Base-by-base conservation (phyloP, 2,888 invertebrate genomes). In the Enchytraeus crypticus region DNA sequence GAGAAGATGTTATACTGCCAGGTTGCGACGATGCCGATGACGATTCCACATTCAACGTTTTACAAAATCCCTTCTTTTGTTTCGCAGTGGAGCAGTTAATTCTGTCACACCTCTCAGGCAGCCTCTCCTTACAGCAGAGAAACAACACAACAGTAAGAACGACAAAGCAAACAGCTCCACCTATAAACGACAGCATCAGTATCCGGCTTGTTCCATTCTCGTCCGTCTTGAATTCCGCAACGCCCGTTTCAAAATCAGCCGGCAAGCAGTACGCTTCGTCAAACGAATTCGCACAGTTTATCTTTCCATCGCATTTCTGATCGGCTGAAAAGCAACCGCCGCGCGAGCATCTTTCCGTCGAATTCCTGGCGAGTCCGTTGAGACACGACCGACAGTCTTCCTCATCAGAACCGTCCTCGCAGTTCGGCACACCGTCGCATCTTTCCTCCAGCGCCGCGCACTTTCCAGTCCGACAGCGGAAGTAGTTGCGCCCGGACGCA, bases 371-470 rank as follows among this genome's bases (percentile, higher is more conserved):
- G 57, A 75, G 66, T 55, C 75, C 73, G 62, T 71, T 71, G 58
- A 76, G 64, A 45, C 70, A 68, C 14, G 69, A 56, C 0, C 72
- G 69, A 66, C 78, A 78, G 62, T 72, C 67, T 18, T 64, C 64
- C 64, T 79, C 78, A 58, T 79, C 78, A 0, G 75, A 75, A 14
- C 69, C 65, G 62, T 79, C 79, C 11, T 67, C 64, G 66, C 79
- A 79, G 62, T 79, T 77, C 1, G 71, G 57, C 69, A 90, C 89
- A 0, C 92, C 89, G 77, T 96, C 96, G 77, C 96, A 97, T 1
- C 90, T 88, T 95, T 95, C 96, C 86, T 91, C 89, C 57, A 90
- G 83, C 1, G 91, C 91, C 66, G 96, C 92, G 74, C 96, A 97
- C 0, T 85, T 83, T 5, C 45, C 47, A 43, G 88, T 88, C 56